Conservation (phyloP, 2,888 invertebrate genomes). For the Agelastica alni region DNA sequence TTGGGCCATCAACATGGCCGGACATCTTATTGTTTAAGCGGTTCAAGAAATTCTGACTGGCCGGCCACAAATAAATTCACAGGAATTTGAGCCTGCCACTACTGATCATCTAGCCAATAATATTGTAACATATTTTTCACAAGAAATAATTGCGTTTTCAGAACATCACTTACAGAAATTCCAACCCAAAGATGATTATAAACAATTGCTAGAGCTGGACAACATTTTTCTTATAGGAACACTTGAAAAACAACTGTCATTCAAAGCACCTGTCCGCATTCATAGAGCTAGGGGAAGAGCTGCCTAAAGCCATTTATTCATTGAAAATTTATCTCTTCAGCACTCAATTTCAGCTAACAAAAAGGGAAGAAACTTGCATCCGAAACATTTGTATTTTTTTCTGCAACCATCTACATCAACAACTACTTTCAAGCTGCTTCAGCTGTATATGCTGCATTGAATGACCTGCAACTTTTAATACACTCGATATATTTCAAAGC, state of each 20-base stretch:
- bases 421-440: too few species aligned
- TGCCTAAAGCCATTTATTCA: constrained; percentile 36
- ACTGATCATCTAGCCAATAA: not conserved
- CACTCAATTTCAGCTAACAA: constrained; percentile 33
- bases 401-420: constrained; percentile 15
- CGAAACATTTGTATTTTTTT: constrained; percentile 1
- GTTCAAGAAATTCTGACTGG: constrained; percentile 19
- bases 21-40: constrained; percentile 23
- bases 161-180: constrained; percentile 6
- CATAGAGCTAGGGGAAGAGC: constrained; percentile 41
- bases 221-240: constrained; percentile 33
- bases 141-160: not conserved
- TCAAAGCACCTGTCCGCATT: constrained; percentile 33
- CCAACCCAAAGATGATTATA: constrained; percentile 36
- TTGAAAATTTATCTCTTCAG: constrained; percentile 33
- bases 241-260: constrained; percentile 26
- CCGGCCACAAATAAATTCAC: constrained; percentile 14
- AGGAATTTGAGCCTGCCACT: not conserved
- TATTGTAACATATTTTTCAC: not conserved
- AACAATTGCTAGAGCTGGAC: constrained; percentile 31
- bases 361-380: not conserved
- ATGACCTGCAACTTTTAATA: constrained; percentile 17
- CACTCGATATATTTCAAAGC: not conserved
- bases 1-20: constrained; percentile 13
- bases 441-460: not conserved